A percentile compares a stretch with the other conserved stretches of the same genome.
Conservation (phyloP, 2,888 invertebrate genomes). For the Thereva unica region DNA sequence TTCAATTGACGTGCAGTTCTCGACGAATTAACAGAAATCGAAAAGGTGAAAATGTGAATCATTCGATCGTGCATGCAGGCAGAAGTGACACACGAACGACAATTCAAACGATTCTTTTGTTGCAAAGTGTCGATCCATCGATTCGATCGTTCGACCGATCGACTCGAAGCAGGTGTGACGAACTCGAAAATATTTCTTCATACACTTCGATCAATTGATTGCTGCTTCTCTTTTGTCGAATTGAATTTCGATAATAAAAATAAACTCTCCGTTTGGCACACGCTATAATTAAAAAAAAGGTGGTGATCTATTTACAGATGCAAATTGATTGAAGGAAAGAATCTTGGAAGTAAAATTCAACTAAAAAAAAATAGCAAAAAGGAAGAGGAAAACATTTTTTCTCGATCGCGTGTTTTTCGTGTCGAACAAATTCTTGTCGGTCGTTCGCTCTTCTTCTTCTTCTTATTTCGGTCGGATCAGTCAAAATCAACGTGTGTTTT, state of each 20-base stretch:
- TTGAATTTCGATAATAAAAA: constrained; percentile 6
- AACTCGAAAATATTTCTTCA: constrained; percentile 7
- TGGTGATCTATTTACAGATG: constrained; percentile 12
- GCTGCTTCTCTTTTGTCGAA: constrained; percentile 18
- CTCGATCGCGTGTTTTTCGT: constrained; percentile 11
- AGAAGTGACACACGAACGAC: no score
- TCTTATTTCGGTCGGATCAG: no score
- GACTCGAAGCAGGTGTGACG: not conserved
- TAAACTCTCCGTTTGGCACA: constrained; percentile 16
- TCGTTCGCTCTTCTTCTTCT: no score
- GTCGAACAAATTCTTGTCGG: not conserved
- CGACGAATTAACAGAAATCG: constrained; percentile 3
- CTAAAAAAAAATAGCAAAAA: not conserved
- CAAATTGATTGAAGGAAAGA: no score
- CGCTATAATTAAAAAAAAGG: constrained; percentile 19
- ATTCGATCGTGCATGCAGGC: not conserved
- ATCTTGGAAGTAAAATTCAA: not conserved
- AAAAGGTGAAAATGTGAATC: constrained; percentile 10
- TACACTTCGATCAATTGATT: not conserved
- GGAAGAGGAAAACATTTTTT: not conserved
- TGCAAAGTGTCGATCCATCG: no score
- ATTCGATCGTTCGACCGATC: no score
- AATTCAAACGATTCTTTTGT: no score
- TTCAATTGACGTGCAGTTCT: constrained; percentile 3
- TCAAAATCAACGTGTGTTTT: no score